Evolutionary conservation across 2,888 invertebrate species (phyloP), one percentile per base, ranked within the genome.

Genomic region (Tiphia femorata): DNA sequence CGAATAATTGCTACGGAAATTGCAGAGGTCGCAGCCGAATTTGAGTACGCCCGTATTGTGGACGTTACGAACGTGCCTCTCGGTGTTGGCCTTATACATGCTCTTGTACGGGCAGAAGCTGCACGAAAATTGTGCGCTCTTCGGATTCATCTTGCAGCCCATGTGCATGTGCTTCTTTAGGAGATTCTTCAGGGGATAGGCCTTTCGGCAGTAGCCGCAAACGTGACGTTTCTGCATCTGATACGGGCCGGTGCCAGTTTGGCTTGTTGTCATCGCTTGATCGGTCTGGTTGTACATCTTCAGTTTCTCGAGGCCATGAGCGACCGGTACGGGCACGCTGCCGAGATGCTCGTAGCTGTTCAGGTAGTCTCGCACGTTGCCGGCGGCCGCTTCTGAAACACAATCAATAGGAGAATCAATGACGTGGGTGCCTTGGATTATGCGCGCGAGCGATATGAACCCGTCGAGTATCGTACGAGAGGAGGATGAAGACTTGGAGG

Each of bases 51-150:
- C 74, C 4, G 72, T 71, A 17, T 77, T 73, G 62, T 77, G 77
- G 17, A 81, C 72, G 23, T 80, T 80, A 19, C 75, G 37, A 16
- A 85, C 80, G 71, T 84, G 84, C 8, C 81, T 70, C 67, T 79
- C 75, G 64, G 81, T 73, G 67, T 83, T 84, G 20, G 86, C 79
- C 33, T 84, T 85, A 61, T 82, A 80, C 48, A 80, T 78, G 56
- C 77, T 78, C 53, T 73, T 79, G 60, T 81, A 81, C 2, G 63
- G 65, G 59, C 86, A 86, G 44, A 80, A 71, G 1, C 69, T 62
- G 62, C 87, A 87, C 21, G 79, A 73, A 67, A 84, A 86, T 35
- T 80, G 79, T 0, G 84, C 55, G 21, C 59, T 64, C 3, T 68
- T 60, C 2, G 74, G 72, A 49, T 73, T 76, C 68, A 67, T 61